phyloP scores from a whole-genome alignment of 2,797 vertebrate genomes.

The Lepilemur septentrionalis region DNA sequence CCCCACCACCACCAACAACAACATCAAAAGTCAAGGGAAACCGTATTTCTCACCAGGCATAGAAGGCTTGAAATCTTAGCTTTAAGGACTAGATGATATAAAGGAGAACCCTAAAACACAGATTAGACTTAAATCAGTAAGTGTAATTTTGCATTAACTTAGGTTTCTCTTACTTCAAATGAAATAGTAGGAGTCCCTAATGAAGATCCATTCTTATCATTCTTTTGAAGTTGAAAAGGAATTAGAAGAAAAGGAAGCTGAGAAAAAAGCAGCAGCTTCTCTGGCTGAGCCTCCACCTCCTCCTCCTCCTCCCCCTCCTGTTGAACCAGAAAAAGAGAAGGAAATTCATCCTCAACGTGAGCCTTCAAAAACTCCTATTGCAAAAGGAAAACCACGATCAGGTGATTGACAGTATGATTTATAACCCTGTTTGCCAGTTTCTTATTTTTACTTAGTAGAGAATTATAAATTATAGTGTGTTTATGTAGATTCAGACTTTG shows the following conservation, averaged over 20 bases:
- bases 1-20: not conserved
- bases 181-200: not conserved
- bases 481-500: not conserved
- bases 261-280: conserved; percentile 54
- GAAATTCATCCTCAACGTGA: conserved; percentile 4
- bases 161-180: conserved; percentile 9
- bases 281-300: not conserved
- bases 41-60: not conserved
- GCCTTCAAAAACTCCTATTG: conserved; percentile 21
- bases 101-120: not conserved
- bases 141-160: conserved; percentile 80
- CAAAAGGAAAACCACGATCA: conserved; percentile 72
- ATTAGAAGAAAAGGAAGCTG: conserved; percentile 75
- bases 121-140: conserved; percentile 34
- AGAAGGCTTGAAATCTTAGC: not conserved
- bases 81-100: not conserved
- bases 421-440: conserved; percentile 6
- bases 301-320: not conserved
- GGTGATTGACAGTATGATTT: conserved; percentile 70
- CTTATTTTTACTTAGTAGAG: conserved; percentile 14
- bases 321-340: conserved; percentile 72
- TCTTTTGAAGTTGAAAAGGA: conserved; percentile 73
- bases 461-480: not conserved
- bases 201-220: conserved; percentile 18
- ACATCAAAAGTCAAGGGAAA: not conserved